Evolutionary conservation across 92 coral and sea anemone genomes (phyloP).

Genomic region (Epizoanthus illoricatus): DNA sequence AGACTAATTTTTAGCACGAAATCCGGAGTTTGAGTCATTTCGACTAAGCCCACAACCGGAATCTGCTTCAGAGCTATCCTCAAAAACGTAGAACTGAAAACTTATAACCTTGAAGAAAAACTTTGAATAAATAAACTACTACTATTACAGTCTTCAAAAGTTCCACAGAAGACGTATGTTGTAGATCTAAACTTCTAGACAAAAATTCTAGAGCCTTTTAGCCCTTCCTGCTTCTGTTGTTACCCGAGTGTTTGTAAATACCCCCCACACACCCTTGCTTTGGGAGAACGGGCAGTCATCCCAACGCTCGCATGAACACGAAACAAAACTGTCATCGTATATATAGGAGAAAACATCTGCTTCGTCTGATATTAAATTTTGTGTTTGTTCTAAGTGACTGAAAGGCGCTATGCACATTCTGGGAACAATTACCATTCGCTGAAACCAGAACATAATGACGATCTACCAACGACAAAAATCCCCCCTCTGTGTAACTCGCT

Average conservation of each 20-base stretch:
- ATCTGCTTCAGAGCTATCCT: neutral
- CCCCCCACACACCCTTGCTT: constrained; percentile 44
- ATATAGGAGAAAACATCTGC: constrained; percentile 49
- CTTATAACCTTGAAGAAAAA: neutral
- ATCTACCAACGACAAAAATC: constrained; percentile 16
- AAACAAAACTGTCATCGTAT: constrained; percentile 10
- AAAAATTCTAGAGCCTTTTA: neutral
- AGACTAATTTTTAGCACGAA: neutral
- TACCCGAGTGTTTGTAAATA: constrained; percentile 18
- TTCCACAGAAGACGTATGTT: neutral
- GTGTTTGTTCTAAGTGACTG: constrained; percentile 47
- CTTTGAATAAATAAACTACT: neutral
- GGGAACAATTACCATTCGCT: constrained; percentile 56
- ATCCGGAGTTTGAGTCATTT: constrained; percentile 26
- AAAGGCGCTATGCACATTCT: constrained; percentile 42
- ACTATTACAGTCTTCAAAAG: neutral
- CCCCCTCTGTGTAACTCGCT: constrained; percentile 34
- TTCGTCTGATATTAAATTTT: constrained; percentile 27
- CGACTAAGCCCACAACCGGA: neutral
- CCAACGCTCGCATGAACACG: constrained; percentile 21
- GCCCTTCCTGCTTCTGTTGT: constrained; percentile 3
- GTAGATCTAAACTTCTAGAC: constrained; percentile 3
- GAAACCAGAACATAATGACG: constrained; percentile 38
- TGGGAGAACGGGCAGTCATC: constrained; percentile 33
- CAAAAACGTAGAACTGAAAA: constrained; percentile 9